Base-by-base conservation (phyloP, 1,140 invertebrate genomes). In the Brevipalpus yothersi region DNA sequence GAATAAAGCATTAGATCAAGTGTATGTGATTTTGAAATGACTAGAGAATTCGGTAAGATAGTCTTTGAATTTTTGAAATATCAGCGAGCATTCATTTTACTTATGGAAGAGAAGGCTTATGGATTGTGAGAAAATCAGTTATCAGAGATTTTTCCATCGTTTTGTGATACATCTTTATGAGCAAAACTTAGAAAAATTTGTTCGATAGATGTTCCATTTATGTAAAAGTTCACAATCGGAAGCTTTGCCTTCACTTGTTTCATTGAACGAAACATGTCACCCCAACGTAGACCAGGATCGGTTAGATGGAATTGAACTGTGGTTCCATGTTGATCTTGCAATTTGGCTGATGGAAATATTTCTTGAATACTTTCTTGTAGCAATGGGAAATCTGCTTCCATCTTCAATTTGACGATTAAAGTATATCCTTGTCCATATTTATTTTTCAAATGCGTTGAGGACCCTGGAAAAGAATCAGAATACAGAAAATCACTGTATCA, bases 371-470 rank as follows among this genome's bases (percentile, higher is more conserved):
- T 7, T 43, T 55, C 11, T 47, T 31, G 31, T 31, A 31, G 5
- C 31, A 5, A 31, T 31, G 31, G 31, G 5, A 31, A 31, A 5
- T 31, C 31, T 31, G 31, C 2, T 5, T 31, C 41, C 17, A 15
- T 12, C 17, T 57, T 57, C 15, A 57, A 12, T 42, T 57, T 57
- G 15, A 57, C n/a, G 7, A 13, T 41, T 9, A 42, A 17, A 53
- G 31, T 58, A 40, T 53, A 61, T 4, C 83, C 83, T 65, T 80
- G 76, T 41, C 84, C 83, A 67, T 84, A 86, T 68, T 82, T 84
- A 58, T 71, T 61, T 65, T 75, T 76, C 0, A 76, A 63, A 61
- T 57, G 68, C 63, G 74, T 71, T 77, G 80, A 75, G 5, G 31
- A 31, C 5, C 31, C 31, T 31, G 31, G 31, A n/a, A n/a, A n/a